phyloP scores from a whole-genome alignment of 1,140 invertebrate species.

The Magallana gigas region DNA sequence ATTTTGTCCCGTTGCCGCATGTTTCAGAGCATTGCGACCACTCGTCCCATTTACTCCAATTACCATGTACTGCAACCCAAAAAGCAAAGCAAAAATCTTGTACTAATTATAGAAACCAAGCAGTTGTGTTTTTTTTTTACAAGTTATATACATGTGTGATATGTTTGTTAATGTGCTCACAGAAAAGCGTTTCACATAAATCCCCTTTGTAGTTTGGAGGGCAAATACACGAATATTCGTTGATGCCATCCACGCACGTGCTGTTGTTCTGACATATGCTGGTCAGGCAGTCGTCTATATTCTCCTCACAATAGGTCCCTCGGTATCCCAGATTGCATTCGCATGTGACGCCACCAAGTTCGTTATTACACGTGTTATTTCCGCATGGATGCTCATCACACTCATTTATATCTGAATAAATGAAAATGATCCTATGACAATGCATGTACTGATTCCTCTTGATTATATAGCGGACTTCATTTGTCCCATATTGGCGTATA shows the following conservation, averaged over 20 bases:
- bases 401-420: constrained; percentile 65
- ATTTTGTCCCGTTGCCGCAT: constrained; percentile 91
- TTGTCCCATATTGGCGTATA: too few species aligned
- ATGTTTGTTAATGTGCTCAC: neutral
- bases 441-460: neutral
- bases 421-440: neutral
- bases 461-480: neutral
- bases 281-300: constrained; percentile 82
- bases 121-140: too few species aligned
- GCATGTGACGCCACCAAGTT: constrained; percentile 86
- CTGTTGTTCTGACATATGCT: constrained; percentile 80
- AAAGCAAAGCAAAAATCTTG: neutral
- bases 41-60: constrained; percentile 81
- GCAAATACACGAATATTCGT: constrained; percentile 62
- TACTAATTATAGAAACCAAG: too few species aligned
- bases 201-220: constrained; percentile 53
- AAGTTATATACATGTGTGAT: too few species aligned
- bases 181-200: constrained; percentile 55
- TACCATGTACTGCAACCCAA: constrained; percentile 66
- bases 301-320: constrained; percentile 93
- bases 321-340: constrained; percentile 93
- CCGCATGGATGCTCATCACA: constrained; percentile 67
- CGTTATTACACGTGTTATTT: constrained; percentile 67
- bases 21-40: constrained; percentile 93
- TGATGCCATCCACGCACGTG: constrained; percentile 57